phyloP scores from a whole-genome alignment of 2,888 invertebrate genomes.

The Polyommatus icarus region DNA sequence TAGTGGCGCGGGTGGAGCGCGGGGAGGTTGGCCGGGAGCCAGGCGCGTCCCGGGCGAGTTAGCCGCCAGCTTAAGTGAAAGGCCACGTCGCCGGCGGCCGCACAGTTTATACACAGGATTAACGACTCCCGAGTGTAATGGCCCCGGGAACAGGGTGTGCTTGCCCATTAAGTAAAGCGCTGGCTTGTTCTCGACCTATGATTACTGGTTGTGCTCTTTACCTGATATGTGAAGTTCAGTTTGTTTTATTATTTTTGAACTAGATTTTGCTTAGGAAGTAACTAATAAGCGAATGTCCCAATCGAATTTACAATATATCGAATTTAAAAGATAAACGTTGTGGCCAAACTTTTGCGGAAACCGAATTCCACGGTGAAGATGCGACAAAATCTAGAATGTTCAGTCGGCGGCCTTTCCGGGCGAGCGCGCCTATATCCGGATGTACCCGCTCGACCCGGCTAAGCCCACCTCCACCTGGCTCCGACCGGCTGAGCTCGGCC shows the following conservation, averaged over 20 bases:
- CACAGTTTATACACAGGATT: background rate
- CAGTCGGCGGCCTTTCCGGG: constrained; percentile 18
- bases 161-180: too few relatives aligned
- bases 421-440: background rate
- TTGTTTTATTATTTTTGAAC: too few relatives aligned
- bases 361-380: background rate
- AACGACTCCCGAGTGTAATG: background rate
- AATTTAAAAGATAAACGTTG: too few relatives aligned
- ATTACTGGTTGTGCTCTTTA: background rate
- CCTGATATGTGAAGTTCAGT: background rate
- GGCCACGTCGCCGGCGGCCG: constrained; percentile 20
- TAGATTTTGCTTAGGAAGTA: too few relatives aligned
- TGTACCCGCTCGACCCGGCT: background rate
- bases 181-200: background rate
- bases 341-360: too few relatives aligned
- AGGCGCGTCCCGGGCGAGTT: constrained; percentile 33
- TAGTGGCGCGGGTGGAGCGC: background rate
- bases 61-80: constrained; percentile 35
- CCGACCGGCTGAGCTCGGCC: background rate
- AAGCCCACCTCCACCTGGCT: background rate
- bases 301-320: too few relatives aligned
- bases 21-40: constrained; percentile 35
- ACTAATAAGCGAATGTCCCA: too few relatives aligned
- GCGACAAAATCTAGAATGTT: constrained; percentile 26
- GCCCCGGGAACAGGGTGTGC: background rate